Evolutionary conservation across 2,113 vertebrate species (phyloP).

Genomic region (Neodon shergylaensis): DNA sequence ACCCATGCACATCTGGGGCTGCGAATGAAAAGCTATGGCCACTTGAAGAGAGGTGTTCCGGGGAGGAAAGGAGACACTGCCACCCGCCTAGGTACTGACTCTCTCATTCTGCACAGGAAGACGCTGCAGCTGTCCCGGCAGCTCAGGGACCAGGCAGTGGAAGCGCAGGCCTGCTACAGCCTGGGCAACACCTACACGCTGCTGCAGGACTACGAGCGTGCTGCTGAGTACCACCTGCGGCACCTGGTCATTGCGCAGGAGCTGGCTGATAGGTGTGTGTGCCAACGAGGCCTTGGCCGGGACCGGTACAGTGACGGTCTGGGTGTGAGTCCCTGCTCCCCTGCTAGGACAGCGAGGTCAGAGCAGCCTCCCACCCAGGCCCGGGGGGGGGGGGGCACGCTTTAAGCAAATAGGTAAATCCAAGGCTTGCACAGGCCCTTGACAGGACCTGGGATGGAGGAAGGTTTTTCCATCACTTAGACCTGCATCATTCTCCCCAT

Average conservation of each 20-base stretch:
- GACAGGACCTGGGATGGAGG: not conserved
- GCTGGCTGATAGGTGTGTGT: conserved; percentile 95
- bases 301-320: not conserved
- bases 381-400: rapidly evolving
- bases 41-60: not conserved
- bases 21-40: rapidly evolving
- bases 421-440: rapidly evolving
- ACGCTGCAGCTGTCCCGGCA: conserved; percentile 95
- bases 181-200: conserved; percentile 97
- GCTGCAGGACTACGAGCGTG: conserved; percentile 93
- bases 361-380: not conserved
- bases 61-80: not conserved
- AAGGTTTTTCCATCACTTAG: rapidly evolving
- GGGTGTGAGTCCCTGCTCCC: not conserved
- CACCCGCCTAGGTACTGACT: not conserved
- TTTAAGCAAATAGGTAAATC: rapidly evolving
- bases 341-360: rapidly evolving
- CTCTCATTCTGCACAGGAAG: conserved; percentile 86
- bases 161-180: conserved; percentile 98
- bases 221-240: conserved; percentile 95
- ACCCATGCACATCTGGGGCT: not conserved
- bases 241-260: conserved; percentile 97
- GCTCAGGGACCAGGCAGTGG: conserved; percentile 95
- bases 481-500: rapidly evolving
- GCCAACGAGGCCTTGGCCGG: rapidly evolving